A percentile compares a stretch with the other conserved stretches of the same genome.
Evolutionary conservation across 2,113 vertebrate species (phyloP).

Genomic region (Numida meleagris): DNA sequence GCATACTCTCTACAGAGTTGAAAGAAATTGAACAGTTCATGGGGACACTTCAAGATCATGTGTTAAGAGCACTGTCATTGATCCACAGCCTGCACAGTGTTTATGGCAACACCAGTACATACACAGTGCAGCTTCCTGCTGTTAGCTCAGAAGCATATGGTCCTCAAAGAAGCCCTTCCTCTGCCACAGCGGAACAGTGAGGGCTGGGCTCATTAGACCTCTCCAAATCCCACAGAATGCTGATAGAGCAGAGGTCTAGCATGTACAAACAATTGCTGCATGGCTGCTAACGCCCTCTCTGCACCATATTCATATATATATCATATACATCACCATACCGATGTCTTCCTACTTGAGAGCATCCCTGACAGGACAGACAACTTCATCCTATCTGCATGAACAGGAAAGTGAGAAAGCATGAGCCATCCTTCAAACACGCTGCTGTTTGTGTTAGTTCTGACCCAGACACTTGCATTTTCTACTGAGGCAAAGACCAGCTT

Average conservation of each 20-base stretch:
- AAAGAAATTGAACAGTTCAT: neutral
- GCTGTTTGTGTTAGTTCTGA: neutral
- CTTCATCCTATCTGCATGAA: neutral
- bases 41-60: neutral
- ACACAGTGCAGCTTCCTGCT: fast-evolving
- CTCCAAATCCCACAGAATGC: neutral
- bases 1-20: neutral
- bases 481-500: neutral
- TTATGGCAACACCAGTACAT: neutral
- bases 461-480: neutral
- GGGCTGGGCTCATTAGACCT: neutral
- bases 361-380: neutral
- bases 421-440: neutral
- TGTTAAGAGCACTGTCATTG: neutral
- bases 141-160: too few relatives aligned
- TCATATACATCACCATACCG: too few relatives aligned
- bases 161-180: neutral
- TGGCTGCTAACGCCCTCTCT: neutral
- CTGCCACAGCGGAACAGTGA: neutral
- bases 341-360: neutral
- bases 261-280: neutral
- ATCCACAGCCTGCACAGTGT: neutral
- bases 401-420: neutral
- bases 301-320: fast-evolving
- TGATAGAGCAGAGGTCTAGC: neutral